Evolutionary conservation across 2,113 vertebrate genomes (phyloP), one percentile per base, ranked within the genome.

Genomic region (Tautogolabrus adspersus): DNA sequence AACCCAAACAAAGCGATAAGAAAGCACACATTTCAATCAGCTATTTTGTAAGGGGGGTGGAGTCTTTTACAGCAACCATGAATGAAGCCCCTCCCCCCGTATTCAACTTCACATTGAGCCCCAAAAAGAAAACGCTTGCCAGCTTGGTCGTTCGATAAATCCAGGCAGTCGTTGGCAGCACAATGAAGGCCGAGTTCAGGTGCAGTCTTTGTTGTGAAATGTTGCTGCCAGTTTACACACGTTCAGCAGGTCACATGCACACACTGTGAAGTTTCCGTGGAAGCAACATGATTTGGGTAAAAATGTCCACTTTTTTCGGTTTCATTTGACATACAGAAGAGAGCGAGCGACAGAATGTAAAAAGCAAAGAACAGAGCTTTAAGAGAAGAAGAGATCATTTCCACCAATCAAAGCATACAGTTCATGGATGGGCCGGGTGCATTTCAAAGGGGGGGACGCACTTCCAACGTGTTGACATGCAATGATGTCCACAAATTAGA

Each of bases 201-300:
- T 61, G 63, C 42, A 88, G 84, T 90, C 73, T 83, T 65, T 83
- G 30, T 34, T 10, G 49, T 78, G 73, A 87, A 78, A 81, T 69
- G 81, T 73, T 46, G 70, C 72, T 58, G 85, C 52, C 47, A 55
- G 74, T 77, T 85, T 77, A 86, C 79, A 74, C 80, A 84, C 59
- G 37, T 72, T 77, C 85, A 80, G 86, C 87, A 87, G 66, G 67
- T 83, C 86, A 85, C 91, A 91, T 91, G 93, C 90, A 89, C 86
- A 85, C 91, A 67, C 86, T 66, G 79, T 79, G 83, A 82, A 82
- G 84, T 70, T 91, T 63, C 69, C 65, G 77, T 85, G 88, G 86
- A 92, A 93, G 88, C 66, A 78, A 88, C 81, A 88, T 77, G 84
- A 90, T 90, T 89, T 82, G 79, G 72, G 72, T 61, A 83, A 89